Conservation (phyloP, 2,113 vertebrate species). For the Hippocampus comes region DNA sequence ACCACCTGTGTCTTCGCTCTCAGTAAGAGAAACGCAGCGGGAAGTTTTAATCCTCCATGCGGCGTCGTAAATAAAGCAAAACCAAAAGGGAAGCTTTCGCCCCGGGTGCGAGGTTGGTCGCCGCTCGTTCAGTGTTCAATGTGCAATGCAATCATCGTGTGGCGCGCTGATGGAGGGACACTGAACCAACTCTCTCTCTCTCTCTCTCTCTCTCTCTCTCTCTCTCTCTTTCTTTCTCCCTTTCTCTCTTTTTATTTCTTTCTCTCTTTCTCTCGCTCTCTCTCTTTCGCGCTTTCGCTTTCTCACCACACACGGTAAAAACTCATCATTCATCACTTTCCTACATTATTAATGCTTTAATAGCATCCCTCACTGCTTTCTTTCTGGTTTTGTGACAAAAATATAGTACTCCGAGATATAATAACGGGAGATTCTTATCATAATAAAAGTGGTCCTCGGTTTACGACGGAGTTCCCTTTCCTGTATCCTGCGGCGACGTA, state of each 20-base stretch:
- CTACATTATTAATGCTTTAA: too few species aligned
- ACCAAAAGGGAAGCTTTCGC: conserved; percentile 14
- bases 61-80: neutral
- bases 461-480: too few species aligned
- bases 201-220: conserved; percentile 11
- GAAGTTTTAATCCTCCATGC: conserved; percentile 45
- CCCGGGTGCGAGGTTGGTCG: conserved; percentile 42
- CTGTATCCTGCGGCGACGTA: too few species aligned
- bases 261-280: neutral
- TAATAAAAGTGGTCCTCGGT: too few species aligned
- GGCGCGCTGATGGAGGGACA: conserved; percentile 49
- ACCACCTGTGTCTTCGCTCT: conserved; percentile 18
- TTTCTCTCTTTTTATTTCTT: neutral
- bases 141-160: conserved; percentile 56
- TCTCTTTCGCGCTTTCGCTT: neutral
- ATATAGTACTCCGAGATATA: too few species aligned
- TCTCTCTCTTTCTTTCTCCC: neutral
- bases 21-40: conserved; percentile 4
- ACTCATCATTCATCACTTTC: too few species aligned
- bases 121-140: conserved; percentile 41
- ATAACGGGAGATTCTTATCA: too few species aligned
- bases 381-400: too few species aligned
- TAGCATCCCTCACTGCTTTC: too few species aligned
- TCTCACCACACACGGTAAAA: neutral
- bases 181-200: conserved; percentile 17